Base-by-base conservation (phyloP, 2,113 vertebrate genomes). In the Tenrec ecaudatus region DNA sequence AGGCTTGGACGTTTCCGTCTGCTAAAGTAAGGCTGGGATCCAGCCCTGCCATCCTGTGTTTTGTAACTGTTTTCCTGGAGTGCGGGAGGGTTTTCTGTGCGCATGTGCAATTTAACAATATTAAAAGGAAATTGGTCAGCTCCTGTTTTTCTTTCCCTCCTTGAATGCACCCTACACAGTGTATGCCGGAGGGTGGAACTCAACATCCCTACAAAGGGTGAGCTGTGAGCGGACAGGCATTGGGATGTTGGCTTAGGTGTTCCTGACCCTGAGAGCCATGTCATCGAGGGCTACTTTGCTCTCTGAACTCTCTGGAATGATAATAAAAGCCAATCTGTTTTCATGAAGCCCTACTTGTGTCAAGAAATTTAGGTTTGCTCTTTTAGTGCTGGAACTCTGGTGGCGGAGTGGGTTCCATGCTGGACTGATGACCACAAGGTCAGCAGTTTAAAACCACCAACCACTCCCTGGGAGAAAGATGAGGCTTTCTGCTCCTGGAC, bases 31-130 rank as follows among this genome's bases (percentile, higher is more conserved):
- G 22, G 58, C 7, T 69, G 22, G 9, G 68, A 31, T 11, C 76
- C 53, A 78, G 36, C 58, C 38, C 3, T 69, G 43, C 82, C 10
- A 15, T 90, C 86, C 64, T 89, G 47, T 89, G 53, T 40, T 92
- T 95, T 89, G 43, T 25, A 94, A 93, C 90, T 91, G 78, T 95
- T 95, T 90, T 58, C 62, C 75, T 88, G 82, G 36, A 88, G 66
- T 40, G 47, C 11, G 11, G 47, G 47, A 53, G 47, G 47, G 25
- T 66, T 86, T 94, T 89, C 87, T 78, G 58, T 57, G 85, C 75
- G 31, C 20, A 12, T 89, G 75, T 87, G 87, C 47, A 75, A 68
- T 83, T 89, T 91, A 81, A 87, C 66, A 78, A 75, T 76, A 87
- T 76, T 81, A 27, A 89, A 78, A 86, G 71, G 82, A 68, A 81